Evolutionary conservation across 2,797 vertebrate genomes (phyloP).

Genomic region (Morus bassanus): DNA sequence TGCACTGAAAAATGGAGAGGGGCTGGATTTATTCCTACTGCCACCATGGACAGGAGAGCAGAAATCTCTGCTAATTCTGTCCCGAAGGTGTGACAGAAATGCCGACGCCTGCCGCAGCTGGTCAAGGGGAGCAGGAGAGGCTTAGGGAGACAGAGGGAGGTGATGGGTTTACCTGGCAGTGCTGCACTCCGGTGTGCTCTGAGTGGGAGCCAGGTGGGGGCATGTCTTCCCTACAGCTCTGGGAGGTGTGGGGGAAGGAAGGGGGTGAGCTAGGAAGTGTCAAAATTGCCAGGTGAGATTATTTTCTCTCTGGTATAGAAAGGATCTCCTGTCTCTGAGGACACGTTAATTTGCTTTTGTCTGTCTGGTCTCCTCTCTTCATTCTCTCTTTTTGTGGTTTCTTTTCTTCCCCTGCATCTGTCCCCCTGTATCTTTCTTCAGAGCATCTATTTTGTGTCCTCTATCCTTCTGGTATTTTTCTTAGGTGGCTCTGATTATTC

Average conservation of each 20-base stretch:
- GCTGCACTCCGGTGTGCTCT: background rate
- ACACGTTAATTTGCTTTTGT: background rate
- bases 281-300: background rate
- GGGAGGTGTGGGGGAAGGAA: background rate
- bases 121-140: background rate
- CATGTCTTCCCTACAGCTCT: background rate
- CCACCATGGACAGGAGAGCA: background rate
- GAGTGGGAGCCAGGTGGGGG: background rate
- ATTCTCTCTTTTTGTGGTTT: background rate
- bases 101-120: fast-evolving
- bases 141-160: background rate
- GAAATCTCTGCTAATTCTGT: background rate
- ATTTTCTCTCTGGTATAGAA: background rate
- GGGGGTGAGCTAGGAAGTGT: background rate
- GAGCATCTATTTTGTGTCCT: background rate
- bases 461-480: background rate
- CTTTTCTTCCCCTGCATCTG: background rate
- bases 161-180: background rate
- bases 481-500: background rate
- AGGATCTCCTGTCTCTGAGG: background rate
- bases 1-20: background rate
- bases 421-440: background rate
- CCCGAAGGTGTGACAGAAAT: background rate
- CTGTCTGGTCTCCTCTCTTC: background rate
- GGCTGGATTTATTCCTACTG: background rate